phyloP scores from a whole-genome alignment of 2,797 vertebrate genomes.

The Psittacula derbiana region DNA sequence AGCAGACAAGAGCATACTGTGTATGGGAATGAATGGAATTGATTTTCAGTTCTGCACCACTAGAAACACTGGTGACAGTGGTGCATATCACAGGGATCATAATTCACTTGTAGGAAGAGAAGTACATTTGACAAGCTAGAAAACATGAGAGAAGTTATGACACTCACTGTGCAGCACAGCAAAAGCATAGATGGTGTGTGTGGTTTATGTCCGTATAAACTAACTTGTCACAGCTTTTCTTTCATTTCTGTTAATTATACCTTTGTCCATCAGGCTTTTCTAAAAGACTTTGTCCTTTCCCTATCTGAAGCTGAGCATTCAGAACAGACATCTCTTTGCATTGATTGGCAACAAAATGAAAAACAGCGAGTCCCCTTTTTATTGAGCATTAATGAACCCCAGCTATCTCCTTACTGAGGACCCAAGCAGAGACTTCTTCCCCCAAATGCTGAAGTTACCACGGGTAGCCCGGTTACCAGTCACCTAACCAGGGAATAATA shows the following conservation, averaged over 20 bases:
- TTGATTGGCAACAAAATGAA: background rate
- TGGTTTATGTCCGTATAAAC: accelerated
- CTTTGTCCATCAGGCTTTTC: background rate
- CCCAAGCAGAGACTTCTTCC: background rate
- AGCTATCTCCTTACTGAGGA: background rate
- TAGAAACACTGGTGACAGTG: background rate
- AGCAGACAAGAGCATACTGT: background rate
- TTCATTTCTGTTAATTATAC: background rate
- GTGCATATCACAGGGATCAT: background rate
- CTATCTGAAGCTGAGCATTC: background rate
- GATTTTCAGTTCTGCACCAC: background rate
- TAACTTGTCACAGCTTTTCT: background rate
- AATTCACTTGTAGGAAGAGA: background rate
- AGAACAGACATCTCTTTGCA: background rate
- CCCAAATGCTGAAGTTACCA: accelerated
- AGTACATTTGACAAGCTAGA: background rate
- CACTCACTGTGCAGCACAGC: background rate
- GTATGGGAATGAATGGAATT: background rate
- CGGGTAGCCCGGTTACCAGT: background rate
- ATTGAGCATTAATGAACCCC: background rate
- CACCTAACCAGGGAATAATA: background rate
- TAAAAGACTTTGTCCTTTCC: background rate
- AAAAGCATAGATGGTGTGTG: background rate
- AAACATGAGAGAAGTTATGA: background rate
- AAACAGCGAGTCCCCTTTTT: background rate